phyloP scores from a whole-genome alignment of 2,113 vertebrate genomes.

The Pseudorhombus dupliciocellatus region DNA sequence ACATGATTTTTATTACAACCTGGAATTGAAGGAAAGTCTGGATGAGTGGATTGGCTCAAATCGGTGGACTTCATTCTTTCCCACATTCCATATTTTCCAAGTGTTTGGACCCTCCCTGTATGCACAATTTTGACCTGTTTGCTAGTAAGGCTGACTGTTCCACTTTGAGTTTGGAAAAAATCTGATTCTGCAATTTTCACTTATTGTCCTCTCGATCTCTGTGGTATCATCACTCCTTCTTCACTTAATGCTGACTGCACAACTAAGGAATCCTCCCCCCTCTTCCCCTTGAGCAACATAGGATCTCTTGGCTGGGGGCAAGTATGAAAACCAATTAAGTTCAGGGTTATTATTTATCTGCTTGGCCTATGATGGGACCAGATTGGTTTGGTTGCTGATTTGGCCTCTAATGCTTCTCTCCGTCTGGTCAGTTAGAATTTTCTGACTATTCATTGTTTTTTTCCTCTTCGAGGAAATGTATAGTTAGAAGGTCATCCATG shows the following conservation, averaged over 20 bases:
- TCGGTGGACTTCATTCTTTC: conserved; percentile 28
- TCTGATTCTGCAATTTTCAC: conserved; percentile 12
- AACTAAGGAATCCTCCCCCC: conserved; percentile 13
- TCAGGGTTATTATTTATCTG: conserved; percentile 18
- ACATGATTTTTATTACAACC: not conserved
- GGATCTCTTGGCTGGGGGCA: not conserved
- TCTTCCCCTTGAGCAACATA: not conserved
- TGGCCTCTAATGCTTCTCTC: not conserved
- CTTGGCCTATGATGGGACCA: conserved; percentile 2
- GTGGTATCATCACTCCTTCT: conserved; percentile 3
- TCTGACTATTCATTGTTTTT: not conserved
- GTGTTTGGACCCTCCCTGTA: conserved; percentile 17
- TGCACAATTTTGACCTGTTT: conserved; percentile 15
- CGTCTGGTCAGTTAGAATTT: not conserved
- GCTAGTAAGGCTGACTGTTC: not conserved
- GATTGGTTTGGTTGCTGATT: not conserved
- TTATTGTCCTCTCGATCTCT: conserved; percentile 18
- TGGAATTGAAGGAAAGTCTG: too few relatives aligned
- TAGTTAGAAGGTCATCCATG: not conserved
- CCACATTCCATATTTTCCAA: conserved; percentile 14
- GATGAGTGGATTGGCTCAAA: conserved; percentile 4
- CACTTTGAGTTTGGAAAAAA: conserved; percentile 15
- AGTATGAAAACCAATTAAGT: conserved; percentile 36
- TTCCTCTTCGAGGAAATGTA: too few relatives aligned
- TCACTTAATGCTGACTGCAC: not conserved